Evolutionary conservation across 2,888 invertebrate genomes (phyloP), one percentile per base, ranked within the genome.

Genomic region (Electrophaes corylata): DNA sequence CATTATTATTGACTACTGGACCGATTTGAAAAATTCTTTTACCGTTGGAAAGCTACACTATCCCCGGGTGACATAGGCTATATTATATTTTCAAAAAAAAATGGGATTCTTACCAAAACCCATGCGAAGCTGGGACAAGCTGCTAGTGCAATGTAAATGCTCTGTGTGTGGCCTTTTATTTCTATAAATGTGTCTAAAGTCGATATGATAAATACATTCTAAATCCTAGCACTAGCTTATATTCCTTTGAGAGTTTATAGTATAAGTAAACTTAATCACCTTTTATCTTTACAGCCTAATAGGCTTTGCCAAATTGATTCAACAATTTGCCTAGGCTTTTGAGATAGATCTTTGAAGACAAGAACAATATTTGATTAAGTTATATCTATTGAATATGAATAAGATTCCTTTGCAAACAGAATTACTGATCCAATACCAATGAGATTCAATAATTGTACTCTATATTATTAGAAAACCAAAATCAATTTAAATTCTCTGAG

Each of bases 221-320:
- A 19, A 45, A 39, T 35, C 51, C n/a, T 10, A 18, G 2, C 16
- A 1, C 18, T 11, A 19, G 6, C 29, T 3, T 50, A 47, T 50
- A 51, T 29, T 26, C 51, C 46, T 33, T 26, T 41, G 46, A 41
- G 46, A 41, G 23, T 49, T 20, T 18, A 40, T 33, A 23, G n/a
- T n/a, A 35, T 26, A 18, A 29, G 26, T 29, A 29, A 45, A 44
- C 35, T 41, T 46, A 46, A 51, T 47, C 18, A 31, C 11, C 33
- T 50, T 37, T 14, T 50, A 31, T 16, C 35, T 51, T 19, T 0
- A n/a, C n/a, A 14, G 29, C 10, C 29, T 45, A n/a, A n/a, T n/a
- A 45, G 52, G 6, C 16, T 14, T 12, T 12, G 39, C 35, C 26
- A 44, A 45, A 37, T 26, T 23, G 12, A n/a, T 16, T n/a, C n/a